Evolutionary conservation across 1,140 invertebrate species (phyloP).

Genomic region (Drosophila orosa): DNA sequence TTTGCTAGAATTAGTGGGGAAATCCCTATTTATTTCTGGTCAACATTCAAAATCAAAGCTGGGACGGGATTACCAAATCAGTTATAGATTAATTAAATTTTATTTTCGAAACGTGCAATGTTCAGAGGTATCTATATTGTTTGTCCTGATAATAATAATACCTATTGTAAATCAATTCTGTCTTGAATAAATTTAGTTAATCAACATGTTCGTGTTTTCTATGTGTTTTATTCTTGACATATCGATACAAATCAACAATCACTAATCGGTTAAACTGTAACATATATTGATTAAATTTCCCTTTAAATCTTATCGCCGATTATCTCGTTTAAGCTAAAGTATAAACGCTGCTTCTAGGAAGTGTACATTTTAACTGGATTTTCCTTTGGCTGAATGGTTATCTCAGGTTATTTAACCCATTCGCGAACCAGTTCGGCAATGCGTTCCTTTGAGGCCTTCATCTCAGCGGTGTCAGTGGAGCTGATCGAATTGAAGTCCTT

Average conservation of each 20-base stretch:
- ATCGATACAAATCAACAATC: not conserved
- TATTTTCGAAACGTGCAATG: not conserved
- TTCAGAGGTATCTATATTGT: not conserved
- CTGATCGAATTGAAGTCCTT: constrained; percentile 86
- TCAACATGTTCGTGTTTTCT: not conserved
- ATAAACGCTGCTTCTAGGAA: not conserved
- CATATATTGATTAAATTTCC: constrained; percentile 4
- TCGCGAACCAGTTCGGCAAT: constrained; percentile 70
- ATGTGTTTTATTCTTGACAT: not conserved
- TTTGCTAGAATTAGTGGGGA: constrained; percentile 11
- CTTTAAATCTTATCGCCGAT: constrained; percentile 13
- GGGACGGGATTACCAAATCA: constrained; percentile 12
- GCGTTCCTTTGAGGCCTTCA: constrained; percentile 82
- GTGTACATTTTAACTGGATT: not conserved
- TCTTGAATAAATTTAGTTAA: not conserved
- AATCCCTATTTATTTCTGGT: constrained; percentile 17
- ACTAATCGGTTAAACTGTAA: not conserved
- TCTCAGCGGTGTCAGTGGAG: constrained; percentile 84
- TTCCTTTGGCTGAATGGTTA: not conserved
- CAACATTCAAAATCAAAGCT: constrained; percentile 18
- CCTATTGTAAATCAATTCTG: not conserved
- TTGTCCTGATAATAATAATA: not conserved
- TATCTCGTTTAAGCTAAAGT: not conserved
- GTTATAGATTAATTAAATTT: not conserved
- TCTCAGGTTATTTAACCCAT: constrained; percentile 61